phyloP scores from a whole-genome alignment of 2,888 invertebrate genomes.

The Chorisops tibialis region DNA sequence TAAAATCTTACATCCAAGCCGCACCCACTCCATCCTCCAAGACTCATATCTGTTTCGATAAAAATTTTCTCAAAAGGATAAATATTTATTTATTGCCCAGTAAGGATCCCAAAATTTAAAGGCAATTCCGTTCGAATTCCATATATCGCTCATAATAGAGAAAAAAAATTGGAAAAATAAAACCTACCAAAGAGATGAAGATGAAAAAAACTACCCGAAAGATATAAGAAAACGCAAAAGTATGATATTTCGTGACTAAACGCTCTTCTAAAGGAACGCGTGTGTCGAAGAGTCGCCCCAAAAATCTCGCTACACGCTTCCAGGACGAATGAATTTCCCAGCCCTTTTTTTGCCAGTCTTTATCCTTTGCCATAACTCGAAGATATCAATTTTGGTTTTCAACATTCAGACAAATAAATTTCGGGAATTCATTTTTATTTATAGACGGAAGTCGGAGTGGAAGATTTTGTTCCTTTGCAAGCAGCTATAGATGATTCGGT shows the following conservation, averaged over 20 bases:
- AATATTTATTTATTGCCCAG: conserved; percentile 33
- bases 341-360: background rate
- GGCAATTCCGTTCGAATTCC: conserved; percentile 27
- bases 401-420: conserved; percentile 34
- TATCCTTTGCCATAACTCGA: conserved; percentile 25
- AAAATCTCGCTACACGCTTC: background rate
- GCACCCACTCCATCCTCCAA: background rate
- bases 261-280: background rate
- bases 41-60: conserved; percentile 8
- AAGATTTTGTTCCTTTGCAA: conserved; percentile 1
- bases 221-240: conserved; percentile 1
- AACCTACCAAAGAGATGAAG: background rate
- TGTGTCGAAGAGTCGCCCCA: background rate
- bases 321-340: background rate
- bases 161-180: too few species aligned
- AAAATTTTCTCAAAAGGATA: conserved; percentile 29
- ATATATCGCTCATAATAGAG: conserved; percentile 1
- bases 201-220: background rate
- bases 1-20: background rate
- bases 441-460: conserved; percentile 15
- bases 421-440: conserved; percentile 29
- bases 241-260: conserved; percentile 12
- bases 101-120: conserved; percentile 29
- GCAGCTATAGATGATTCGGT: background rate
- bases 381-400: conserved; percentile 32